Conservation (phyloP, 2,113 vertebrate species). For the Centrocercus urophasianus region DNA sequence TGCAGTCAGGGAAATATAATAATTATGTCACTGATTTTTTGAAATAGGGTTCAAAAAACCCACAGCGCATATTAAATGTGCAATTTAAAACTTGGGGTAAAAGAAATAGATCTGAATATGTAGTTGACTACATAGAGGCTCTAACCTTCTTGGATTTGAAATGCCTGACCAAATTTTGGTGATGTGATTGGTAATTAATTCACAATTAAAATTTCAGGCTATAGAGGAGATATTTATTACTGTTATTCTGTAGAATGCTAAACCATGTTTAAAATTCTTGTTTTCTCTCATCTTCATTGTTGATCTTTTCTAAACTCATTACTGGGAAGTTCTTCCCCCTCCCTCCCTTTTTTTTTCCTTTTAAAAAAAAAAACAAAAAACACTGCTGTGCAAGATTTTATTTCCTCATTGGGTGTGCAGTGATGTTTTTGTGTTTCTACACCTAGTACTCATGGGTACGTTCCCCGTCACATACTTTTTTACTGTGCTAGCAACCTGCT, state of each 20-base stretch:
- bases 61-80: not conserved
- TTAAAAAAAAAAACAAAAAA: too few species aligned
- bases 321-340: not conserved
- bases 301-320: not conserved
- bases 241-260: not conserved
- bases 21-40: not conserved
- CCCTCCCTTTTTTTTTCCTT: not conserved
- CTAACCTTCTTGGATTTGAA: not conserved
- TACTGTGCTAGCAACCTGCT: not conserved
- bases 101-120: not conserved
- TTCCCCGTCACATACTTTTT: not conserved
- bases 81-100: not conserved
- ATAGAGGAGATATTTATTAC: not conserved
- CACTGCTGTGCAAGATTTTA: not conserved
- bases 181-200: not conserved
- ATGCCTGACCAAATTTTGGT: not conserved
- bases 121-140: not conserved
- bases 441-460: not conserved
- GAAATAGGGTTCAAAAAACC: not conserved
- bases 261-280: not conserved
- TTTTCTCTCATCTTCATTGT: not conserved
- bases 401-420: not conserved
- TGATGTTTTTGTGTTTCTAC: not conserved
- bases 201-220: not conserved
- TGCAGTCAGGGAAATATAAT: not conserved